phyloP scores from a whole-genome alignment of 2,888 invertebrate species.

The Harmothoe impar region DNA sequence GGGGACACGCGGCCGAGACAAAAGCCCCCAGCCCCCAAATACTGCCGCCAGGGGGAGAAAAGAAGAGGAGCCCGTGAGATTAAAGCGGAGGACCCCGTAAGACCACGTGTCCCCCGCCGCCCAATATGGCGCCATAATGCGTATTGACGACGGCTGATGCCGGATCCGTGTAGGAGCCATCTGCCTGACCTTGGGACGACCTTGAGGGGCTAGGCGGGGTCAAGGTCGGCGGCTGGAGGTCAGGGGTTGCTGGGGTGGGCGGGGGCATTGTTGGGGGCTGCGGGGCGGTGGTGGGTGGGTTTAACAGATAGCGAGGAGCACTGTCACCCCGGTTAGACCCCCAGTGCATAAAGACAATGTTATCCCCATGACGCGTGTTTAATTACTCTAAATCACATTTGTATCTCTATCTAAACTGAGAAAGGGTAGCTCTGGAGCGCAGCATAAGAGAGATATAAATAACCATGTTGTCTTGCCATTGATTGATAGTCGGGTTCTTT shows the following conservation, averaged over 20 bases:
- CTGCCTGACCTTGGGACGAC: slow-evolving; percentile 50
- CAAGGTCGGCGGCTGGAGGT: slow-evolving; percentile 28
- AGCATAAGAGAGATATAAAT: too few relatives aligned
- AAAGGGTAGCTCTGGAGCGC: too few relatives aligned
- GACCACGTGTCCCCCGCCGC: slow-evolving; percentile 28
- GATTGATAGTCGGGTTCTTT: too few relatives aligned
- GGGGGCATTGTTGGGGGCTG: background rate
- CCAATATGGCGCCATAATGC: slow-evolving; percentile 46
- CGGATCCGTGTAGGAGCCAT: slow-evolving; percentile 51
- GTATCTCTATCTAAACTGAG: background rate
- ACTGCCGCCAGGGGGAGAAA: background rate
- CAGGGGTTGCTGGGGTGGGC: background rate
- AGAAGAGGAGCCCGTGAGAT: background rate
- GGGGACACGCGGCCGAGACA: background rate
- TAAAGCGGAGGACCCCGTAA: background rate
- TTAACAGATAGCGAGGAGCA: background rate
- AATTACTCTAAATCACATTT: background rate
- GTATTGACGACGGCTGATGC: slow-evolving; percentile 48
- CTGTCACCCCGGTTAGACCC: background rate
- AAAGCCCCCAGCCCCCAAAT: background rate
- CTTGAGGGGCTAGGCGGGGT: slow-evolving; percentile 1
- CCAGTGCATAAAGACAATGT: background rate
- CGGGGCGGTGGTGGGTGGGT: background rate
- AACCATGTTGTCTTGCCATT: too few relatives aligned
- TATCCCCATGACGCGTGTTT: slow-evolving; percentile 3